Base-by-base conservation (phyloP, 2,888 invertebrate genomes). In the Chelonus formosanus region DNA sequence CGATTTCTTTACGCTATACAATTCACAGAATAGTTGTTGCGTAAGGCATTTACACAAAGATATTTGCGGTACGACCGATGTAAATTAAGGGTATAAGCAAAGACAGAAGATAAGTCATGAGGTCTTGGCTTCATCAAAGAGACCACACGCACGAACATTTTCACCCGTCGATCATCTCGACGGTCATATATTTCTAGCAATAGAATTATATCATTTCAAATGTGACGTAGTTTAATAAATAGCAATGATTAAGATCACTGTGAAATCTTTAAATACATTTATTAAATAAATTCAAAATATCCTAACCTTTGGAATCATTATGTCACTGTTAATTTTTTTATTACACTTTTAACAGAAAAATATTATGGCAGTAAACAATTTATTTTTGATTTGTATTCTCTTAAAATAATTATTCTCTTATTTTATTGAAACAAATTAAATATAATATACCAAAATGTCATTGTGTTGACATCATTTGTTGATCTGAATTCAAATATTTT, bases 21-120 rank as follows among this genome's bases (percentile, higher is more conserved):
- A 43, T 64, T 64, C 43, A 10, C 7, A 52, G 52, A 52, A 57
- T 56, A 31, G 43, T 8, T 31, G 63, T 70, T 68, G 70, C 59
- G 65, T 67, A 67, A 68, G 60, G 48, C 62, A 67, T 65, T 67
- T 65, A 59, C 67, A 63, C 66, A 55, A 63, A 60, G 52, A 70
- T 71, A 66, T 69, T 67, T 59, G 65, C 65, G 65, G 65, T 67
- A 32, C 47, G 60, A 36, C 44, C 35, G 61, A 61, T 61, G 50
- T 32, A 65, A 61, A 65, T 65, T 60, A 56, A 53, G 50, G 44
- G 56, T 61, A 61, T 43, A 61, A 61, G 52, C 31, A 6, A 45
- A 61, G 60, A 61, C 31, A 36, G 32, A 53, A 61, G 61, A 61
- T 40, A 45, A 53, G 53, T 61, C 61, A 61, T n/a, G 61, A 53